Evolutionary conservation across 2,888 invertebrate species (phyloP).

Genomic region (Campoplex capitator): DNA sequence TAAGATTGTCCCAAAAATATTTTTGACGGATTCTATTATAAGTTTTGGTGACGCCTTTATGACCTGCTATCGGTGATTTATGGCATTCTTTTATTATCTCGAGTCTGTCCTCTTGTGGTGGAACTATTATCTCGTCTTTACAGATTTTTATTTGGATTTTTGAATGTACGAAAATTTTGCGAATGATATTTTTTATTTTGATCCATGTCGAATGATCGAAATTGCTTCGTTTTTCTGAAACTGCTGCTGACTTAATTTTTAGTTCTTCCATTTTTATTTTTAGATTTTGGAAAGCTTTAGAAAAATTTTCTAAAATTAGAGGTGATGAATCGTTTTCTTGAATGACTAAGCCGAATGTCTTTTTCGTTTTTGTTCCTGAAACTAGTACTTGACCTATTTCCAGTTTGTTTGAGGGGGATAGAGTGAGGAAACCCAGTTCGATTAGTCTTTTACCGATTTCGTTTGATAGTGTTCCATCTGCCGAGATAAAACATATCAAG

Average conservation of each 20-base stretch:
- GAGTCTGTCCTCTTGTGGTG: neutral
- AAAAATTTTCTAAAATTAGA: conserved; percentile 10
- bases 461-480: neutral
- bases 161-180: neutral
- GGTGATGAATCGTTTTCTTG: conserved; percentile 11
- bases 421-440: conserved; percentile 26
- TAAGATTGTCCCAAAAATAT: conserved; percentile 64
- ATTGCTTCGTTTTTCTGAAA: conserved; percentile 50
- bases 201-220: conserved; percentile 2
- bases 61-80: neutral
- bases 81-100: neutral
- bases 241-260: conserved; percentile 18
- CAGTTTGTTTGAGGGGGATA: conserved; percentile 1
- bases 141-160: neutral
- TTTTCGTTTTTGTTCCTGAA: conserved; percentile 18
- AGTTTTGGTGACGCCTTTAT: conserved; percentile 43
- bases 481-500: conserved; percentile 49
- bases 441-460: conserved; percentile 40
- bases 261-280: conserved; percentile 10
- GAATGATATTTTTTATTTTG: neutral
- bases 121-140: neutral
- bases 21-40: conserved; percentile 48
- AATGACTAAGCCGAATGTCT: conserved; percentile 6
- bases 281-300: conserved; percentile 24
- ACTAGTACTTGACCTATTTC: conserved; percentile 33